Evolutionary conservation across 2,888 invertebrate species (phyloP).

Genomic region (Monoplex corrugatus): DNA sequence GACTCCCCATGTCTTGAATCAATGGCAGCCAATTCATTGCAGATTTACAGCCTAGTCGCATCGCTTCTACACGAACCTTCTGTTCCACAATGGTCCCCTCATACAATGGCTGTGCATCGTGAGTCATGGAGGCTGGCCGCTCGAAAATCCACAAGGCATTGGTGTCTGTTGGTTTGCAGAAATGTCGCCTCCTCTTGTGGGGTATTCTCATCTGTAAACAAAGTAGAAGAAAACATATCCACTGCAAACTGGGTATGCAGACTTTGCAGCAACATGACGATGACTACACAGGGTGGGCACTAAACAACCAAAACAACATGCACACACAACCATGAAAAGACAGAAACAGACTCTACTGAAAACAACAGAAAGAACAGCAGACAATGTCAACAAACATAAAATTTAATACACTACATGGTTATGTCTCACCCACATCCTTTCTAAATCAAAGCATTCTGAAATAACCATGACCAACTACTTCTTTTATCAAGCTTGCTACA

Average conservation of each 20-base stretch:
- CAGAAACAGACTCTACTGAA: neutral
- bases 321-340: neutral
- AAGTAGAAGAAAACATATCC: neutral
- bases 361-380: neutral
- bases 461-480: too few species aligned
- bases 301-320: neutral
- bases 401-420: too few species aligned
- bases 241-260: neutral
- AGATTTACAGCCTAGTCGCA: neutral
- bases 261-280: too few species aligned
- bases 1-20: conserved; percentile 68
- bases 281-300: too few species aligned
- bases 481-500: too few species aligned
- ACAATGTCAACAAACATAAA: neutral
- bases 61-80: neutral
- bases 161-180: conserved; percentile 21
- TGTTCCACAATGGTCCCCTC: conserved; percentile 74
- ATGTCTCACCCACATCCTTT: too few species aligned
- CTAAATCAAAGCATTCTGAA: too few species aligned
- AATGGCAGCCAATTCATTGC: conserved; percentile 72
- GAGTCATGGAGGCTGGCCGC: conserved; percentile 67
- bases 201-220: neutral
- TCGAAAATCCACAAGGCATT: conserved; percentile 78
- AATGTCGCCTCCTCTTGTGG: neutral
- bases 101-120: conserved; percentile 72